Conservation (phyloP, 2,888 invertebrate species). For the Rhodophaea formosa region DNA sequence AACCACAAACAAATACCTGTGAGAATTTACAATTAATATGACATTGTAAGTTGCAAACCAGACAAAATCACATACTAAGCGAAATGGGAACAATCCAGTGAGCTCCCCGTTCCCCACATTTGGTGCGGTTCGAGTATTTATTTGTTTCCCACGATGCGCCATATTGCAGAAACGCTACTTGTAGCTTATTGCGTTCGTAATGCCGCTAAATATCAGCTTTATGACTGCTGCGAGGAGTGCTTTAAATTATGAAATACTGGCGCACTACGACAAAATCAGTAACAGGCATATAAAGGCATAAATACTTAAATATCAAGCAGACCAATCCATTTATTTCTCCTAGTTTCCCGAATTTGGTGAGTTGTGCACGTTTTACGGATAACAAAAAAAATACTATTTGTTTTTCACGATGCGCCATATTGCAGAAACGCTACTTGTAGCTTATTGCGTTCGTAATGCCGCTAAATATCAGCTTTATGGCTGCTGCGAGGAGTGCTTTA, state of each 20-base stretch:
- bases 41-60: neutral
- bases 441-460: conserved; percentile 67
- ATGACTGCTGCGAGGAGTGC: conserved; percentile 20
- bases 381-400: too few species aligned
- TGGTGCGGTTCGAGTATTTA: conserved; percentile 6
- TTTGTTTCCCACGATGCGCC: conserved; percentile 12
- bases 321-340: neutral
- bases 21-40: too few species aligned
- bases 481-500: conserved; percentile 12
- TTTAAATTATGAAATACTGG: too few species aligned
- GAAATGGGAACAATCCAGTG: neutral
- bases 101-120: neutral
- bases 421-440: conserved; percentile 21
- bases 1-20: too few species aligned
- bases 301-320: too few species aligned
- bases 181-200: conserved; percentile 62
- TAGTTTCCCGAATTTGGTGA: neutral
- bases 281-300: too few species aligned
- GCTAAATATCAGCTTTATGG: conserved; percentile 52
- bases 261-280: too few species aligned
- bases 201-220: conserved; percentile 59
- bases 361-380: too few species aligned
- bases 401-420: conserved; percentile 12
- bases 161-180: conserved; percentile 13
- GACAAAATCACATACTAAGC: neutral